These are phyloP conservation scores for Plotosus lineatus DNA, from an alignment of 2,113 vertebrate genomes.

Conservation along the genomic window DNA sequence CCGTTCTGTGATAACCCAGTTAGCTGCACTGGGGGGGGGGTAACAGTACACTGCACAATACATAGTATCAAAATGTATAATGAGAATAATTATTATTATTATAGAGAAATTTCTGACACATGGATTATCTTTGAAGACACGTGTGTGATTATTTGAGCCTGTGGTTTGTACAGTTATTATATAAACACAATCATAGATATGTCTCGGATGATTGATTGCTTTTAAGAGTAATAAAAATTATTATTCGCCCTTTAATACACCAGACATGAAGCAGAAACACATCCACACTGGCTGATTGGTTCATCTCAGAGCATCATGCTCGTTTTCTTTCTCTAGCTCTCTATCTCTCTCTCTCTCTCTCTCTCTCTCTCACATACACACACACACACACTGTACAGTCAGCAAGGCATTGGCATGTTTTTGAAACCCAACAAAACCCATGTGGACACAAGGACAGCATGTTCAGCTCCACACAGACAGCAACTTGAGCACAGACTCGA, in stretches of 20 bases:
- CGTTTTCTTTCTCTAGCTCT: too few relatives aligned
- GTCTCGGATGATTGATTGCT: not conserved
- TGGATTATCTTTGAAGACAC: not conserved
- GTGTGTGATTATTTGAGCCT: not conserved
- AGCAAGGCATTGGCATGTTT: not conserved
- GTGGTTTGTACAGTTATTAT: not conserved
- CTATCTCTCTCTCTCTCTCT: too few relatives aligned
- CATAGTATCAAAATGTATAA: too few relatives aligned
- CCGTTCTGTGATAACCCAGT: too few relatives aligned
- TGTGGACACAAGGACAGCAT: not conserved
- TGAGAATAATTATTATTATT: too few relatives aligned
- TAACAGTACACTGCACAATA: too few relatives aligned
- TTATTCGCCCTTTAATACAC: too few relatives aligned
- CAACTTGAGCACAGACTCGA: not conserved
- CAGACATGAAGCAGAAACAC: not conserved
- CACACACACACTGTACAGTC: not conserved
- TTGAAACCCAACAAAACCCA: not conserved
- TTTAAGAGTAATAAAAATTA: not conserved
- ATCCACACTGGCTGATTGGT: not conserved
- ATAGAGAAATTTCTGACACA: too few relatives aligned
- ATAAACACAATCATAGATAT: not conserved
- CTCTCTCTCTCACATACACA: too few relatives aligned
- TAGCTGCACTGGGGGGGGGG: too few relatives aligned
- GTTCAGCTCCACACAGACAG: not conserved
- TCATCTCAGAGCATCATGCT: not conserved